Conservation (phyloP, 2,797 vertebrate species). For the Mallotus villosus region DNA sequence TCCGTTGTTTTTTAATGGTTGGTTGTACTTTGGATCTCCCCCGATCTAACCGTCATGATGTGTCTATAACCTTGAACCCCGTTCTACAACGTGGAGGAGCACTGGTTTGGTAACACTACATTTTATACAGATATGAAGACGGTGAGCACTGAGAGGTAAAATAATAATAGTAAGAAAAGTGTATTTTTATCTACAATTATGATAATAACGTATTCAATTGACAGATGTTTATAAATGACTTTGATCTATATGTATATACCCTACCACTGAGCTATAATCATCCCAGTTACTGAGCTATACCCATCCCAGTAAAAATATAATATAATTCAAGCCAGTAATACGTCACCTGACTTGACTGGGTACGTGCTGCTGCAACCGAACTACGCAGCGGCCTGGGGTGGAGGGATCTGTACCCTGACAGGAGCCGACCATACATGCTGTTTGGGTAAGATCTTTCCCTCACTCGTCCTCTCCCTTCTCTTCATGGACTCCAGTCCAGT, state of each 20-base stretch:
- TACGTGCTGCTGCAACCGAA: background rate
- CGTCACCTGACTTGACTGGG: background rate
- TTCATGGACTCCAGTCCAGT: background rate
- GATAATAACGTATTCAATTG: too few relatives aligned
- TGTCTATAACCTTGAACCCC: too few relatives aligned
- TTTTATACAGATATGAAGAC: too few relatives aligned
- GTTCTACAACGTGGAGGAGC: background rate
- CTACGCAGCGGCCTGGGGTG: background rate
- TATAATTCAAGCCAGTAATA: background rate
- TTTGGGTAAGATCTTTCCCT: constrained; percentile 14
- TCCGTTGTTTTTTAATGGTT: background rate
- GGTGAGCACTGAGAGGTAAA: too few relatives aligned
- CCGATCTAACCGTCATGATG: background rate
- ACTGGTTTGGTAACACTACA: background rate
- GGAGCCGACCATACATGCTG: background rate
- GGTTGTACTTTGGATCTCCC: background rate
- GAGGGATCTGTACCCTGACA: background rate
- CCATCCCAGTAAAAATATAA: background rate
- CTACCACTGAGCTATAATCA: background rate
- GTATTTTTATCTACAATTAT: too few relatives aligned
- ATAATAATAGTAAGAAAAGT: too few relatives aligned
- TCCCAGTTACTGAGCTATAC: background rate
- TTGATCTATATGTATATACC: too few relatives aligned
- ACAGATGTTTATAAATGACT: background rate
- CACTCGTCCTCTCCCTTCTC: constrained; percentile 4